Evolutionary conservation across 2,113 vertebrate species (phyloP).

Genomic region (Pachyramphus minor): DNA sequence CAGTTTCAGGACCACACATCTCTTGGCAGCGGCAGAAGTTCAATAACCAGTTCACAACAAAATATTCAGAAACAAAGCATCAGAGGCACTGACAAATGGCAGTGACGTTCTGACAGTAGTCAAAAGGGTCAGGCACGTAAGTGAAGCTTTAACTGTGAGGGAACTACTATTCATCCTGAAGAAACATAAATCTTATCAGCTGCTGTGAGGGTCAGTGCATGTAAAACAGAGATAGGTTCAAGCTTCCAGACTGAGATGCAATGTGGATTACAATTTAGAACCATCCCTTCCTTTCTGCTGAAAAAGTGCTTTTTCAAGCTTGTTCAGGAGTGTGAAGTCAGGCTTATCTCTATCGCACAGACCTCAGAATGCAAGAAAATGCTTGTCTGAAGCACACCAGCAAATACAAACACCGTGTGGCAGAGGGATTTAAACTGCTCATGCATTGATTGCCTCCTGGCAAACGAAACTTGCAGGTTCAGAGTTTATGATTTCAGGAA

Average conservation of each 20-base stretch:
- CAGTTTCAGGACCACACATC: neutral
- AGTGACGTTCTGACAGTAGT: rapidly evolving
- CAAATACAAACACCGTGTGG: neutral
- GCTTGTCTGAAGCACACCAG: neutral
- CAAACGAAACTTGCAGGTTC: neutral
- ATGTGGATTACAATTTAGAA: neutral
- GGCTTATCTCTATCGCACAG: neutral
- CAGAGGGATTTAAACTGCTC: neutral
- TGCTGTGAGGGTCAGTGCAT: neutral
- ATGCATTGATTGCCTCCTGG: neutral
- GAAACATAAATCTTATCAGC: neutral
- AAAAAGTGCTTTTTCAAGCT: neutral
- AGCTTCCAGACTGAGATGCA: neutral
- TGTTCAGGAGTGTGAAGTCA: neutral
- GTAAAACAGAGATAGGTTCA: neutral
- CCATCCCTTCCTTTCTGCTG: neutral
- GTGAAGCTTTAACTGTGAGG: neutral
- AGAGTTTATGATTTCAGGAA: neutral
- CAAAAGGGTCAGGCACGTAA: neutral
- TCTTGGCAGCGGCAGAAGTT: neutral
- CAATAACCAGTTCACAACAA: neutral
- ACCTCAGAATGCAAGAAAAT: neutral
- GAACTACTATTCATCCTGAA: neutral
- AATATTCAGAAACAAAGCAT: neutral
- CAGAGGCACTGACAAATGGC: neutral